Percentiles rank a stretch among this genome's conserved stretches.
These are phyloP conservation scores for Calidris pugnax DNA, from an alignment of 2,113 vertebrate genomes.

Conservation along the genomic window DNA sequence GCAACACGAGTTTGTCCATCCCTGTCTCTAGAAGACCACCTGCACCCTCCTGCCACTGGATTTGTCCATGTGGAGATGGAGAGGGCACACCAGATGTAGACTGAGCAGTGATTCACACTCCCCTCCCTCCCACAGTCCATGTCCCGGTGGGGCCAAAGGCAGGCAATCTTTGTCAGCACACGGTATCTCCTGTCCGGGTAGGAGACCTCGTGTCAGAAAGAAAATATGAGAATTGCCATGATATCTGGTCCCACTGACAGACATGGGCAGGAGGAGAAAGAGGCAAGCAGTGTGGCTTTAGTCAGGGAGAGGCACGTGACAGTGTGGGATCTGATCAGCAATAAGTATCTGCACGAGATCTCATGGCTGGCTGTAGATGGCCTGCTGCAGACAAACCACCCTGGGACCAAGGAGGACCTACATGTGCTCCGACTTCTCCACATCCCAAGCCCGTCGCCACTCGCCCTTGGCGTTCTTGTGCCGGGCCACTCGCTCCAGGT, in stretches of 20 bases:
- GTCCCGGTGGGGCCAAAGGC: neutral
- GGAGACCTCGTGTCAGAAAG: neutral
- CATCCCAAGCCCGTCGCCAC: slow-evolving; percentile 95
- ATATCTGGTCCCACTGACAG: neutral
- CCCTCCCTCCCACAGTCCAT: neutral
- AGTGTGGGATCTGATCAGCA: neutral
- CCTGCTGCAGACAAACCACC: neutral
- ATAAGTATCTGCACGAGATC: neutral
- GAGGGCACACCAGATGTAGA: neutral
- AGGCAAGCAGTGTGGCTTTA: neutral
- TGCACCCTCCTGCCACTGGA: neutral
- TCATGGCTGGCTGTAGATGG: neutral
- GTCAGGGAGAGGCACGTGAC: neutral
- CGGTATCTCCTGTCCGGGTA: neutral
- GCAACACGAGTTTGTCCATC: neutral
- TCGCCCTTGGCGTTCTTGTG: slow-evolving; percentile 94
- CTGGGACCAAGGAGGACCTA: slow-evolving; percentile 69
- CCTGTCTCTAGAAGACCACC: neutral
- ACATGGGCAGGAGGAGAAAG: neutral
- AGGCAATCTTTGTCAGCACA: neutral
- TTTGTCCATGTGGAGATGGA: neutral
- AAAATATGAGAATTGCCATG: neutral
- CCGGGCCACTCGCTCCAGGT: slow-evolving; percentile 88
- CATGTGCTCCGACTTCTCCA: slow-evolving; percentile 91
- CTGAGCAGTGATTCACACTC: neutral